A percentile compares a stretch with the other conserved stretches of the same genome.
phyloP scores from a whole-genome alignment of 2,797 vertebrate species.

The Halcyon badia region DNA sequence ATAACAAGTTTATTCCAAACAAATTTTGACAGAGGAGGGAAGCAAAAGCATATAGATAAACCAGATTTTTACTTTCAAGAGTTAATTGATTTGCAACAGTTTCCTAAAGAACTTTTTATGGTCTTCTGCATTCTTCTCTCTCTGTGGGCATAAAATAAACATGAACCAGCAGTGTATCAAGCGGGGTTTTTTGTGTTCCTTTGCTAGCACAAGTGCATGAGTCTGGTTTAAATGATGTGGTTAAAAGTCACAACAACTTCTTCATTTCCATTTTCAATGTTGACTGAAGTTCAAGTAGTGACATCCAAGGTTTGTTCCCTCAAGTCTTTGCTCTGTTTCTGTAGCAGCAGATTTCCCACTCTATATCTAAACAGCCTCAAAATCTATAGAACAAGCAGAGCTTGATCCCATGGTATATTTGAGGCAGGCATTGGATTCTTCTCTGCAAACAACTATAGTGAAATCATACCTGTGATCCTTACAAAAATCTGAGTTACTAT shows the following conservation, averaged over 20 bases:
- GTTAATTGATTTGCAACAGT: background rate
- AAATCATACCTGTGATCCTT: background rate
- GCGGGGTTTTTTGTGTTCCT: background rate
- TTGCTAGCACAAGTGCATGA: background rate
- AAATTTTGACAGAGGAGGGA: background rate
- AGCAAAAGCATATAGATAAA: background rate
- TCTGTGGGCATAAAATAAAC: slow-evolving; percentile 3
- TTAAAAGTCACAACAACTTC: slow-evolving; percentile 6
- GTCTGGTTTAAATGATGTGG: background rate
- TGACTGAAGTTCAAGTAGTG: background rate
- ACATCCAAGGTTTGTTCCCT: background rate
- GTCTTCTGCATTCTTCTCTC: background rate
- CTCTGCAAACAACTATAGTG: background rate
- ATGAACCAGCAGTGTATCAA: background rate
- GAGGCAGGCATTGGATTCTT: background rate
- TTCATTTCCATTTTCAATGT: slow-evolving; percentile 32
- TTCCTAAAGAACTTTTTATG: background rate
- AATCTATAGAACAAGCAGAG: background rate
- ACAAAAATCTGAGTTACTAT: background rate
- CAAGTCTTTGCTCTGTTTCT: background rate
- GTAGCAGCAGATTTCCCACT: background rate
- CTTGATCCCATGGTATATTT: background rate
- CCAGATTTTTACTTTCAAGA: background rate
- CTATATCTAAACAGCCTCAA: background rate
- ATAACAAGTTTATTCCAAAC: background rate